These are phyloP conservation scores for Phataginus tetradactyla DNA, from an alignment of 2,797 vertebrate species.

Conservation along the genomic window DNA sequence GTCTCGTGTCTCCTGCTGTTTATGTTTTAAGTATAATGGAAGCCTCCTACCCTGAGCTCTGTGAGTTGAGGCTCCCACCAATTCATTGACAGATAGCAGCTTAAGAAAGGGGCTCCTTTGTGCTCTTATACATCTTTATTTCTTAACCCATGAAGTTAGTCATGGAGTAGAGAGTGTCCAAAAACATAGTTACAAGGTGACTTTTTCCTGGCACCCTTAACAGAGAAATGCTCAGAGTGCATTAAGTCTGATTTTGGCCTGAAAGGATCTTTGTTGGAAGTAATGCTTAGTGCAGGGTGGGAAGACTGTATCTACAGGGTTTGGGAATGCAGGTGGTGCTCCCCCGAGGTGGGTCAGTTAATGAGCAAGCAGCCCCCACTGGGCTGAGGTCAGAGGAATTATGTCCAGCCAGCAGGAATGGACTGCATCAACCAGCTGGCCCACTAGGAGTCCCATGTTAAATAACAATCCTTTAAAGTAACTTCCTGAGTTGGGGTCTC, in stretches of 20 bases:
- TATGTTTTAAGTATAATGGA: background rate
- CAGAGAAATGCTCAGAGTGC: background rate
- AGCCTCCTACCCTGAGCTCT: background rate
- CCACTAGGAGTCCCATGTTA: background rate
- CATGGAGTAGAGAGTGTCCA: background rate
- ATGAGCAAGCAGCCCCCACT: background rate
- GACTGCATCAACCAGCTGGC: background rate
- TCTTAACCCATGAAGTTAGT: background rate
- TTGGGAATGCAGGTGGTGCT: background rate
- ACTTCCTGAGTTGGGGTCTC: background rate
- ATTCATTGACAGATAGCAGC: background rate
- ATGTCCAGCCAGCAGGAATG: background rate
- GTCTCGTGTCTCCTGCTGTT: background rate
- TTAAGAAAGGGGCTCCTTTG: background rate
- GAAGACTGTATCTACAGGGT: background rate
- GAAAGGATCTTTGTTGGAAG: conserved; percentile 1
- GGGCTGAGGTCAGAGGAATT: conserved; percentile 12
- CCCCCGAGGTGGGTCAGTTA: background rate
- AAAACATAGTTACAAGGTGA: background rate
- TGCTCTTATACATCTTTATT: background rate
- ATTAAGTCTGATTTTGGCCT: background rate
- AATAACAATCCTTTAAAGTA: background rate
- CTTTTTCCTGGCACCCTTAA: background rate
- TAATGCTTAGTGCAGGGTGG: background rate
- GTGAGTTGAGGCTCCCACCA: background rate